Conservation (phyloP, 2,113 vertebrate genomes). For the Formicarius rufipectus region DNA sequence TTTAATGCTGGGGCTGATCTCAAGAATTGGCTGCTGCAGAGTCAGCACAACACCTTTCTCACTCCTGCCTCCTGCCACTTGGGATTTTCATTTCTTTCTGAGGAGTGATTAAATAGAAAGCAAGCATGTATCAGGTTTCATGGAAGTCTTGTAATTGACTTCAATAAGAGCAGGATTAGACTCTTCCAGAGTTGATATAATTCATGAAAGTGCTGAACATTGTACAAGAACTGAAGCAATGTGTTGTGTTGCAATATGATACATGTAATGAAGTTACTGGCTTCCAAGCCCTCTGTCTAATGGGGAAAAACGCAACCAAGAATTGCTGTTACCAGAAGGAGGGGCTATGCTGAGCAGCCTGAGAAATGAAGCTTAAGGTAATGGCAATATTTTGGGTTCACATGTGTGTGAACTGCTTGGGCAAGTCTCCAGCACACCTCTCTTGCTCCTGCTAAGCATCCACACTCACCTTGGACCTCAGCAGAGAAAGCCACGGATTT, state of each 20-base stretch:
- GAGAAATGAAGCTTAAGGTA: neutral
- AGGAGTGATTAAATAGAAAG: neutral
- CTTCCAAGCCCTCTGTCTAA: neutral
- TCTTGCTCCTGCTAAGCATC: neutral
- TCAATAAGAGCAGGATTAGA: neutral
- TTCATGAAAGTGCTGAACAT: neutral
- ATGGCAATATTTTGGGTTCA: neutral
- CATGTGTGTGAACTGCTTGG: neutral
- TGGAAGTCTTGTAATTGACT: neutral
- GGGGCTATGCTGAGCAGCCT: neutral
- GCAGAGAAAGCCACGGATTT: neutral
- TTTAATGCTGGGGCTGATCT: neutral
- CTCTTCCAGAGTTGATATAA: neutral
- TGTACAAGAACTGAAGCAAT: neutral
- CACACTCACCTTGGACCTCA: neutral
- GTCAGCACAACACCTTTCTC: fast-evolving
- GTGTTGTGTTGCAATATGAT: neutral
- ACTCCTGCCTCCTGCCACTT: neutral
- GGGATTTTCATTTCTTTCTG: neutral
- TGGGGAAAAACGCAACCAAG: neutral
- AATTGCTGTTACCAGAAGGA: neutral
- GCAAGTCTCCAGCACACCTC: neutral
- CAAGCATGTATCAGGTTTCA: neutral
- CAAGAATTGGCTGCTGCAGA: neutral
- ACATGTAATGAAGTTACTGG: neutral